These are phyloP conservation scores for Nudaria mundana DNA, from an alignment of 2,888 invertebrate species.

Conservation along the genomic window DNA sequence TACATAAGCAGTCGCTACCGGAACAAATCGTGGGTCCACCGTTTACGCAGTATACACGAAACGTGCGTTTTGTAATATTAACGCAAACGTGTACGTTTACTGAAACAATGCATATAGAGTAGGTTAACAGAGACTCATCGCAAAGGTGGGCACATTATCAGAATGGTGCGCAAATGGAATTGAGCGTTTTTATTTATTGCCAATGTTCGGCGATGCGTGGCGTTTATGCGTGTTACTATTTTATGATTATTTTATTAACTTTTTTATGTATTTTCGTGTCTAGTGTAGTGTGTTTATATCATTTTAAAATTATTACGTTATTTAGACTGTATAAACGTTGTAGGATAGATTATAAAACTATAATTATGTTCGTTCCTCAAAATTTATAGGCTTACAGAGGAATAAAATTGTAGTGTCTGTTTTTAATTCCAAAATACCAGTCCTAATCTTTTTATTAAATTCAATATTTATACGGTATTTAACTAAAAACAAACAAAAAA, in stretches of 20 bases:
- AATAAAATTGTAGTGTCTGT: no score
- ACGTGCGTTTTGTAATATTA: slow-evolving; percentile 66
- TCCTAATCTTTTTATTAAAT: no score
- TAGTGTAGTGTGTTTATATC: no score
- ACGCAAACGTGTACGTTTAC: slow-evolving; percentile 55
- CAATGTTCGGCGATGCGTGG: slow-evolving; percentile 41
- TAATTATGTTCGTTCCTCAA: no score
- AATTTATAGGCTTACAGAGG: no score
- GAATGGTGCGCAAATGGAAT: slow-evolving; percentile 62
- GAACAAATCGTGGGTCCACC: slow-evolving; percentile 64
- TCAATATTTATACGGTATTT: no score
- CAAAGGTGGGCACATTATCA: slow-evolving; percentile 62
- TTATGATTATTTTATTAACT: slow-evolving; percentile 39
- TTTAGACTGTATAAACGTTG: no score
- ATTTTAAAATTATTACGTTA: no score
- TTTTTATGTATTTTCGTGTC: slow-evolving; percentile 27
- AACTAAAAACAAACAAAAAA: no score
- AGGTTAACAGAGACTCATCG: slow-evolving; percentile 29
- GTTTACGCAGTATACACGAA: slow-evolving; percentile 55
- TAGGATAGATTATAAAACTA: no score
- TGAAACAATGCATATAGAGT: slow-evolving; percentile 52
- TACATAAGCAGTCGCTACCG: slow-evolving; percentile 63
- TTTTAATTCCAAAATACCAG: no score
- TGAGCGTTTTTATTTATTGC: slow-evolving; percentile 62
- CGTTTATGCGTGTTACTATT: slow-evolving; percentile 42